A percentile compares a stretch with the other conserved stretches of the same genome.
Evolutionary conservation across 2,888 invertebrate genomes (phyloP).

Genomic region (Tachina lurida): DNA sequence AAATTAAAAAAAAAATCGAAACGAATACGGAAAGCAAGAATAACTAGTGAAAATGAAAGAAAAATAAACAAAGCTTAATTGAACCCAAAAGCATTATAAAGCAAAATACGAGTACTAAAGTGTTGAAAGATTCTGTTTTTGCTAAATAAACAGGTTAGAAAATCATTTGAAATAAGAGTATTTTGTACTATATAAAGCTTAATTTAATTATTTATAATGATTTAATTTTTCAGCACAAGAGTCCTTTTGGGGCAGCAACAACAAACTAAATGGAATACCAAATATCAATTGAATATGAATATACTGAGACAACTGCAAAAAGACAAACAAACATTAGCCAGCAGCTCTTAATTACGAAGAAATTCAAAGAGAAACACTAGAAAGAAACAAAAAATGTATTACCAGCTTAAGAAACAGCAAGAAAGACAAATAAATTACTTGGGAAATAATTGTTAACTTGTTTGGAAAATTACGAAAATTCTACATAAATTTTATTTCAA

Average conservation of each 20-base stretch:
- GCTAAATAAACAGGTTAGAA: conserved; percentile 34
- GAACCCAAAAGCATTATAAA: conserved; percentile 63
- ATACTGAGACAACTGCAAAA: conserved; percentile 23
- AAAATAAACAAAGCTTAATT: conserved; percentile 51
- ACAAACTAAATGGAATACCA: conserved; percentile 17
- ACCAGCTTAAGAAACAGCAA: conserved; percentile 19
- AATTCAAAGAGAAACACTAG: conserved; percentile 5
- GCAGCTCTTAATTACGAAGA: conserved; percentile 36
- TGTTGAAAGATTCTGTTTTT: conserved; percentile 43
- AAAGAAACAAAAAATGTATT: not conserved
- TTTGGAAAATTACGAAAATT: conserved; percentile 74
- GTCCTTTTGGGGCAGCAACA: not conserved
- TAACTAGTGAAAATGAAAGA: conserved; percentile 28
- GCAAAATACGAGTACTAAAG: conserved; percentile 54
- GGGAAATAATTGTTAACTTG: conserved; percentile 73
- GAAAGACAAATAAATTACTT: conserved; percentile 72
- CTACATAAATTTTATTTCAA: conserved; percentile 57
- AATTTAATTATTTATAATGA: conserved; percentile 47
- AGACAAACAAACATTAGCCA: conserved; percentile 18
- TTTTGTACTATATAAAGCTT: not conserved
- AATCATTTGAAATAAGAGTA: conserved; percentile 32
- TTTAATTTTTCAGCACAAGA: conserved; percentile 10
- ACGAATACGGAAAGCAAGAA: conserved; percentile 39
- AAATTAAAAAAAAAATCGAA: conserved; percentile 3
- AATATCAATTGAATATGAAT: conserved; percentile 49